phyloP scores from a whole-genome alignment of 2,113 vertebrate genomes.

The Piaya cayana region DNA sequence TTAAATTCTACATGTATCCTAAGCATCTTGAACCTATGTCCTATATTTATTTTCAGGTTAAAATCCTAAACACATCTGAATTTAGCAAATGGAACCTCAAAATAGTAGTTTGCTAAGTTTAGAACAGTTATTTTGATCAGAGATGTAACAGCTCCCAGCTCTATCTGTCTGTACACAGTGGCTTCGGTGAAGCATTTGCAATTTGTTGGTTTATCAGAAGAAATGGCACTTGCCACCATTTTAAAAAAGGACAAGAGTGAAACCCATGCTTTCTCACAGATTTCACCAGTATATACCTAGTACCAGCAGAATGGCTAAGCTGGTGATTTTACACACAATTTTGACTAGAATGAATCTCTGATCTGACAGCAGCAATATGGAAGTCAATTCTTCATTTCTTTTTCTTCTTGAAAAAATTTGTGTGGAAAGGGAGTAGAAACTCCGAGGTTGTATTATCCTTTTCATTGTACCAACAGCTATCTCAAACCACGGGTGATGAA shows the following conservation, averaged over 20 bases:
- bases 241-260: not conserved
- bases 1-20: not conserved
- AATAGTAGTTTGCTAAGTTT: not conserved
- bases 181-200: not conserved
- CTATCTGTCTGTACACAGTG: rapidly evolving
- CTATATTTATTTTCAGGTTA: not conserved
- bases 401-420: not conserved
- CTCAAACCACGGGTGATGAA: not conserved
- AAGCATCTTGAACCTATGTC: not conserved
- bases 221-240: not conserved
- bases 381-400: not conserved
- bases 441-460: not conserved
- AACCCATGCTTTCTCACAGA: rapidly evolving
- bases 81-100: not conserved
- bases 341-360: not conserved
- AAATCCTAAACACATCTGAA: not conserved
- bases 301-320: not conserved
- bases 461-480: not conserved
- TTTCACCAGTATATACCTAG: not conserved
- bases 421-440: not conserved
- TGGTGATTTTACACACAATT: not conserved
- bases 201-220: not conserved
- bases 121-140: not conserved
- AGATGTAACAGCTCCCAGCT: not conserved
- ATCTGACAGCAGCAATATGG: not conserved